These are phyloP conservation scores for Neopipo cinnamomea DNA, from an alignment of 2,113 vertebrate genomes.

Conservation along the genomic window DNA sequence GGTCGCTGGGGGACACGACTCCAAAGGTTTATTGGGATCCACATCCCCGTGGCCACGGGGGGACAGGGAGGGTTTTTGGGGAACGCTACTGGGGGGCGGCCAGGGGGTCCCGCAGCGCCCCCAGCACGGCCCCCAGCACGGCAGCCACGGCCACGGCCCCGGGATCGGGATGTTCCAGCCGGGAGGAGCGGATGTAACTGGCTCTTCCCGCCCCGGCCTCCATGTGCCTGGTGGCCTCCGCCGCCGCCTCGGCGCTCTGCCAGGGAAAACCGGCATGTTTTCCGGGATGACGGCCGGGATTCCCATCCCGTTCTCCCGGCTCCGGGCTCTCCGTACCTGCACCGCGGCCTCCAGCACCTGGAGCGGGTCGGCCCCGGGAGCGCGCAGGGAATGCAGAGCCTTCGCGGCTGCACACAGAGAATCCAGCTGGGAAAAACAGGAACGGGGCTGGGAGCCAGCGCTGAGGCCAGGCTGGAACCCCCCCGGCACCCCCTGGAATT, in stretches of 20 bases:
- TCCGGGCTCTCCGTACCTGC: conserved; percentile 62
- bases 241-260: conserved; percentile 81
- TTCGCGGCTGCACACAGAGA: conserved; percentile 84
- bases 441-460: not conserved
- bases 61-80: not conserved
- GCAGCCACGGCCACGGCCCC: conserved; percentile 84
- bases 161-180: conserved; percentile 83
- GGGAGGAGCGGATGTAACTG: conserved; percentile 85
- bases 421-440: conserved; percentile 79
- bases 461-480: not conserved
- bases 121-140: conserved; percentile 78
- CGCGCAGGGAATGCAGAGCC: conserved; percentile 76
- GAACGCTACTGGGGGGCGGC: not conserved
- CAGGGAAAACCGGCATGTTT: not conserved
- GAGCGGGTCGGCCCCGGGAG: conserved; percentile 66
- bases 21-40: not conserved
- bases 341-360: conserved; percentile 76
- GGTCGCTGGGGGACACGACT: too few relatives aligned
- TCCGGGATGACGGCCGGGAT: not conserved
- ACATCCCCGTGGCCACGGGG: rapidly evolving
- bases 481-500: not conserved
- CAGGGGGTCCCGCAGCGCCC: conserved; percentile 55
- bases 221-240: conserved; percentile 84
- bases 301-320: not conserved
- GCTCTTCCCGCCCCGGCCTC: conserved; percentile 87